Conservation (phyloP, 2,797 vertebrate species). For the Morus bassanus region DNA sequence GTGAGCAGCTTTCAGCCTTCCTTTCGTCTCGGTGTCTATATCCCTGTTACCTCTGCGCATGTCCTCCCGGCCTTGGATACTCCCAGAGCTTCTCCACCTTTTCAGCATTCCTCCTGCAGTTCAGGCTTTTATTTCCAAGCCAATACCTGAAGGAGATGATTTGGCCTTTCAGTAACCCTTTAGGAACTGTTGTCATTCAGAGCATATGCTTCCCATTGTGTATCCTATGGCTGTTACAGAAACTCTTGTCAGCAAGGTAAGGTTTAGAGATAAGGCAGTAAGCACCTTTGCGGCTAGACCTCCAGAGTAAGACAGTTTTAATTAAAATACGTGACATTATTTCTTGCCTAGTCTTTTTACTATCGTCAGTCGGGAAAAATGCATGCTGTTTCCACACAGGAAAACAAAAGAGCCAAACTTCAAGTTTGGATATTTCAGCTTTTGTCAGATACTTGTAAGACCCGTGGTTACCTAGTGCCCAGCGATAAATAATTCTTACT, state of each 20-base stretch:
- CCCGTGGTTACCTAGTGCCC: neutral
- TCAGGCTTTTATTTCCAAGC: neutral
- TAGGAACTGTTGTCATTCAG: neutral
- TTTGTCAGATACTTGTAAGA: neutral
- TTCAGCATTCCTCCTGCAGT: neutral
- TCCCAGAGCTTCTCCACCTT: neutral
- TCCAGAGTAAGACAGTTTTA: neutral
- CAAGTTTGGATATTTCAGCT: neutral
- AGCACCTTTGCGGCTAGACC: neutral
- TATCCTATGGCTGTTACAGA: neutral
- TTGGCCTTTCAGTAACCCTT: neutral
- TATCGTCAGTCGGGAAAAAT: neutral
- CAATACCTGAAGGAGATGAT: neutral
- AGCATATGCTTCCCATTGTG: neutral
- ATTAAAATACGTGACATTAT: neutral
- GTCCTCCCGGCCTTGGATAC: neutral
- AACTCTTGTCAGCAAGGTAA: neutral
- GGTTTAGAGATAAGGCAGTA: neutral
- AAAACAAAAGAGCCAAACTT: neutral
- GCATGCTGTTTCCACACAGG: neutral
- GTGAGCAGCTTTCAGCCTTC: neutral
- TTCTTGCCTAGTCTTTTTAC: neutral
- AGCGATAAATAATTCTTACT: neutral
- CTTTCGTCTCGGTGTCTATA: neutral
- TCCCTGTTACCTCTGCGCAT: rapidly evolving